A percentile compares a stretch with the other conserved stretches of the same genome.
phyloP scores from a whole-genome alignment of 2,797 vertebrate genomes.

The Pangasius mekongensis region DNA sequence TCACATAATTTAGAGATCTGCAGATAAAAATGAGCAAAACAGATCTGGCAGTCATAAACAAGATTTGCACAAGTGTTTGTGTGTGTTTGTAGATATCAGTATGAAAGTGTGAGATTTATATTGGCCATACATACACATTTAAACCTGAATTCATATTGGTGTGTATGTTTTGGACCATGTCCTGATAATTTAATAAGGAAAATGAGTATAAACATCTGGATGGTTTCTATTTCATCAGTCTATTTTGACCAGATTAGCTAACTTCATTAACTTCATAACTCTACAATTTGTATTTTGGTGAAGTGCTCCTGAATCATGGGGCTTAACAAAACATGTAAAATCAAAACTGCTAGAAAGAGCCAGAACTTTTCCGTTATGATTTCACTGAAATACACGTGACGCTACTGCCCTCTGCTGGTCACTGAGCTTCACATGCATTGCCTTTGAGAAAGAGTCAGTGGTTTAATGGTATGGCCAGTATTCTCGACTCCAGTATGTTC shows the following conservation, averaged over 20 bases:
- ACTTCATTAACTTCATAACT: background rate
- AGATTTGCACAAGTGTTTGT: background rate
- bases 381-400: background rate
- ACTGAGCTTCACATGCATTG: background rate
- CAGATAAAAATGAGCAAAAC: background rate
- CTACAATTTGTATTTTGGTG: background rate
- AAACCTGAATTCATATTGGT: background rate
- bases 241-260: background rate
- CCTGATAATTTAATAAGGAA: background rate
- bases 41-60: background rate
- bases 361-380: background rate
- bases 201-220: background rate
- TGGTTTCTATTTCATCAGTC: background rate
- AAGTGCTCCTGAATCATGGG: background rate
- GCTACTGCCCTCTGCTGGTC: constrained; percentile 47
- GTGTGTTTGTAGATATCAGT: background rate
- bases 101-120: background rate
- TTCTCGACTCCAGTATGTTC: background rate
- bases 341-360: background rate
- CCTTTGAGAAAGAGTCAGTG: background rate
- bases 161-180: background rate
- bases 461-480: background rate
- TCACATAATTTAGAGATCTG: background rate
- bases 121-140: background rate
- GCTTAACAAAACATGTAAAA: background rate